Percentiles rank a stretch among this genome's conserved stretches.
Conservation (phyloP, 2,113 vertebrate species). For the Psammodynastes pulverulentus region DNA sequence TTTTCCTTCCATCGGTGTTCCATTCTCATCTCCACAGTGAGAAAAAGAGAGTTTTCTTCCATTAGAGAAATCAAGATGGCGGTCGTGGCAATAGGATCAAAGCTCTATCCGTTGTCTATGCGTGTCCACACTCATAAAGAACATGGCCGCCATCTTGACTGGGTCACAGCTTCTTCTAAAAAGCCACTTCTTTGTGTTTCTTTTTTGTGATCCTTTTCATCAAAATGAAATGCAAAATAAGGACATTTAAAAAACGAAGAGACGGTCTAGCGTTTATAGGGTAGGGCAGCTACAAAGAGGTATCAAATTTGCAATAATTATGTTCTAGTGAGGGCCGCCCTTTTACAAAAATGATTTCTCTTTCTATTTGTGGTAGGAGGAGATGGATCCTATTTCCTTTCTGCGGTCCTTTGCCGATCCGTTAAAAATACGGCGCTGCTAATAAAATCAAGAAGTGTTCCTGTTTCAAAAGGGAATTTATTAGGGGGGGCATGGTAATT, state of each 20-base stretch:
- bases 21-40: background rate
- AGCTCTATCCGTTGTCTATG: too few relatives aligned
- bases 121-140: too few relatives aligned
- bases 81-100: too few relatives aligned
- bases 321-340: background rate
- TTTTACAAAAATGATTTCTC: background rate
- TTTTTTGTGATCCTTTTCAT: background rate
- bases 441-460: background rate
- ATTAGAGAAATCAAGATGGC: background rate
- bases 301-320: background rate
- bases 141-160: too few relatives aligned
- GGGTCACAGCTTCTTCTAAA: too few relatives aligned
- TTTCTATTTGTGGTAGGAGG: background rate
- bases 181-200: too few relatives aligned
- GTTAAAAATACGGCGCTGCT: background rate
- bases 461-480: constrained; percentile 2
- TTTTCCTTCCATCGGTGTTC: background rate
- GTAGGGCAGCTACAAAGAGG: background rate
- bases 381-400: background rate
- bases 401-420: background rate
- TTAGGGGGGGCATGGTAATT: background rate
- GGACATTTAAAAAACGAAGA: background rate
- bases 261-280: background rate
- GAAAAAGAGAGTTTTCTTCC: too few relatives aligned
- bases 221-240: background rate